A percentile compares a stretch with the other conserved stretches of the same genome.
These are phyloP conservation scores for Lasioglossum malachurum DNA, from an alignment of 2,888 invertebrate genomes.

Conservation along the genomic window DNA sequence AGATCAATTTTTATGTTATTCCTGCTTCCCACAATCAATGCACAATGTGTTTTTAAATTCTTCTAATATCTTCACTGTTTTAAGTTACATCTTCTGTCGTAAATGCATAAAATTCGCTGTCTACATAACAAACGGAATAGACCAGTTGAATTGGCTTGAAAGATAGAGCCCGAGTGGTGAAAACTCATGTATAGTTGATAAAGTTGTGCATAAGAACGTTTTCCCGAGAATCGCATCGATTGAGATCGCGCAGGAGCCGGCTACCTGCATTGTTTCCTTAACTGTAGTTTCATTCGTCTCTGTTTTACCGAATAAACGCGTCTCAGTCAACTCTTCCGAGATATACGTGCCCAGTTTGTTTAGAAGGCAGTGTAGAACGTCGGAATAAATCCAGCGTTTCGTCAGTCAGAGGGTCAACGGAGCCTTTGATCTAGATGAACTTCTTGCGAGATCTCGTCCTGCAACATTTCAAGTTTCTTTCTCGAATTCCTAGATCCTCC, in stretches of 20 bases:
- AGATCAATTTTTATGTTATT: too few relatives aligned
- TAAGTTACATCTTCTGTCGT: too few relatives aligned
- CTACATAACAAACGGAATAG: neutral
- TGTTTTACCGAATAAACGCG: constrained; percentile 17
- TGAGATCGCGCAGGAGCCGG: neutral
- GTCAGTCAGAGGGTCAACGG: constrained; percentile 65
- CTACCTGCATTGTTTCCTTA: neutral
- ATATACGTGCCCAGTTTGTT: constrained; percentile 53
- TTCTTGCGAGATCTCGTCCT: constrained; percentile 62
- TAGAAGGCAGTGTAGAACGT: constrained; percentile 48
- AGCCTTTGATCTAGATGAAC: constrained; percentile 72
- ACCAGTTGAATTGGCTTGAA: neutral
- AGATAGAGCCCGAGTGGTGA: neutral
- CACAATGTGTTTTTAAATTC: too few relatives aligned
- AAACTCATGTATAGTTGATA: neutral
- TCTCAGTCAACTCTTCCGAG: constrained; percentile 43
- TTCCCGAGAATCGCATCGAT: neutral
- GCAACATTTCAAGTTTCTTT: constrained; percentile 69
- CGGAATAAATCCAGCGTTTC: constrained; percentile 62
- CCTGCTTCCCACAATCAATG: too few relatives aligned
- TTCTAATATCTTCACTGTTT: too few relatives aligned
- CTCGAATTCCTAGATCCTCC: constrained; percentile 72
- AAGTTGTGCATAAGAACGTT: neutral
- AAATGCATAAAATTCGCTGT: too few relatives aligned
- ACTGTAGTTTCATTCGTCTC: constrained; percentile 18